Evolutionary conservation across 2,797 vertebrate genomes (phyloP).

Genomic region (Sciurus vulgaris): DNA sequence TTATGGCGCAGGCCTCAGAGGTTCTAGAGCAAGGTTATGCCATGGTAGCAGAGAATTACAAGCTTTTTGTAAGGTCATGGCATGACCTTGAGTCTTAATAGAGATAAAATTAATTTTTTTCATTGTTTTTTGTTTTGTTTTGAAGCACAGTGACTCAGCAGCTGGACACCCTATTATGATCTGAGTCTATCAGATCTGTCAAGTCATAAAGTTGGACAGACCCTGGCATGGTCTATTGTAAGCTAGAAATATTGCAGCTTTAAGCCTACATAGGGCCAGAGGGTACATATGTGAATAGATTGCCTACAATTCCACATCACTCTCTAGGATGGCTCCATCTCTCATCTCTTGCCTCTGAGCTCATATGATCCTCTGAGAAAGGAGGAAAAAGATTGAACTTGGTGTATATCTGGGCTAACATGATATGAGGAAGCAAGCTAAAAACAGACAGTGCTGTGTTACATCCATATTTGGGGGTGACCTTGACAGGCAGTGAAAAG

Average conservation of each 20-base stretch:
- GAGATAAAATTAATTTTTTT: not conserved
- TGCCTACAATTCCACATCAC: not conserved
- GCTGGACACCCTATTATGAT: not conserved
- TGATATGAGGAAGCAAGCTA: not conserved
- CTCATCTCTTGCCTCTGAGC: not conserved
- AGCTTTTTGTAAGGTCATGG: not conserved
- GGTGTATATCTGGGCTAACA: not conserved
- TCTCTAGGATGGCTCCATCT: not conserved
- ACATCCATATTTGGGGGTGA: not conserved
- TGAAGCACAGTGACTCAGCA: not conserved
- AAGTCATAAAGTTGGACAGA: not conserved
- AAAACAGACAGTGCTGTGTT: not conserved
- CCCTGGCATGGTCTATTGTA: not conserved
- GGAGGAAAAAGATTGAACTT: not conserved
- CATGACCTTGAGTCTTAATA: not conserved
- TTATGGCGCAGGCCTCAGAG: not conserved
- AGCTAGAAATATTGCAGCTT: not conserved
- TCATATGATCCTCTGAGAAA: not conserved
- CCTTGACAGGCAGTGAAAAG: not conserved
- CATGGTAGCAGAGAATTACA: not conserved
- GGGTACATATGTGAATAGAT: not conserved
- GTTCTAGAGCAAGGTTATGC: not conserved
- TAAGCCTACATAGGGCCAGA: not conserved
- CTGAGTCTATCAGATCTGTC: not conserved
- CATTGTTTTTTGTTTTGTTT: not conserved